Evolutionary conservation across 53 echinoderm and acorn worm genomes (phyloP).

Genomic region (Luidia sarsii): DNA sequence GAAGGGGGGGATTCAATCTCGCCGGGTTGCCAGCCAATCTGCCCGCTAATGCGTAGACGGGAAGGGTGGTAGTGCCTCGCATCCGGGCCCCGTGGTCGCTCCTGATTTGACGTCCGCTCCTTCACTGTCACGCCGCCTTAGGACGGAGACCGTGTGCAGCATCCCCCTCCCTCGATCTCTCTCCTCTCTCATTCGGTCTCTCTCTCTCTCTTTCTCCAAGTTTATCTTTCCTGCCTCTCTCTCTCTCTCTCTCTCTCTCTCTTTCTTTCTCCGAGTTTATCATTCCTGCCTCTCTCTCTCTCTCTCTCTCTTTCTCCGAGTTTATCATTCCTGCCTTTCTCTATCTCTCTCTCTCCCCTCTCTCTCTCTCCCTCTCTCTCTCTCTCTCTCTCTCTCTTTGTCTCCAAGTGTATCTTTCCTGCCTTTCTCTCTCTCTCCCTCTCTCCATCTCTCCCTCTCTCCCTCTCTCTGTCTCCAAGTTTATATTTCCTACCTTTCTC

Average conservation of each 20-base stretch:
- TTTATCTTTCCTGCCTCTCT: too few species aligned
- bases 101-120: constrained; percentile 12
- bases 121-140: constrained; percentile 1
- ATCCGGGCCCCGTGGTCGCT: constrained; percentile 24
- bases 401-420: too few species aligned
- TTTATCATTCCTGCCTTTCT: too few species aligned
- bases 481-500: too few species aligned
- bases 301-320: neutral
- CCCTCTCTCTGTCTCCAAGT: too few species aligned
- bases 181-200: neutral
- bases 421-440: too few species aligned
- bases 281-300: neutral
- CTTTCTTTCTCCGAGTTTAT: too few species aligned
- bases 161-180: neutral
- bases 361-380: too few species aligned
- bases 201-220: neutral
- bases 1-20: too few species aligned
- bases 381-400: too few species aligned
- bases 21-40: neutral
- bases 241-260: neutral
- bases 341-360: too few species aligned
- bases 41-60: neutral
- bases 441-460: too few species aligned
- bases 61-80: neutral
- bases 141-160: neutral